Base-by-base conservation (phyloP, 2,113 vertebrate species). In the Romanogobio albipinnatus region DNA sequence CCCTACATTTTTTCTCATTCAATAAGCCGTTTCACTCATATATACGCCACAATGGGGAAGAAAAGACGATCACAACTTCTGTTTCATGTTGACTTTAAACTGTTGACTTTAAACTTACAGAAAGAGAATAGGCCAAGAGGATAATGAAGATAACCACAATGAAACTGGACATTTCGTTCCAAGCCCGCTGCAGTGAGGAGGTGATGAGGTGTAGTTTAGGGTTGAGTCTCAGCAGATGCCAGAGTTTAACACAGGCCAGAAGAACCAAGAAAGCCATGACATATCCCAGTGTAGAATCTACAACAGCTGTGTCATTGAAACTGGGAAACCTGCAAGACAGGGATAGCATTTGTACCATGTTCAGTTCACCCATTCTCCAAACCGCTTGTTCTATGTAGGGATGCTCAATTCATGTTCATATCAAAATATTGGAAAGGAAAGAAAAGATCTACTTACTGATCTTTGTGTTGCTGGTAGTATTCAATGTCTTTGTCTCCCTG, bases 161-260 rank as follows among this genome's bases (percentile, higher is more conserved):
- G 90, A 99, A 99, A 86, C 97, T 97, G 26, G 96, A 97, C 90
- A 99, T 97, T 89, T 99, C 97, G 7, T 96, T 95, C 98, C 97
- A 99, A 26, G 98, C 97, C 61, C 95, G 92, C 89, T 91, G 91
- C 61, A 99, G 93, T 0, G 97, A 96, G 17, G 96, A 95, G 5
- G 96, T 98, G 92, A 99, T 98, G 96, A 98, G 96, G 92, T 97
- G 95, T 66, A 98, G 92, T 84, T 99, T 97, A 59, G 97, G 96
- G 89, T 99, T 99, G 88, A 99, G 90, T 89, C 98, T 95, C 91
- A 99, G 92, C 85, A 99, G 95, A 86, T 97, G 97, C 97, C 98
- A 99, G 86, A 99, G 92, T 89, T 99, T 99, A 88, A 98, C 90
- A 1, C 96, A 99, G 85, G 97, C 95, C 87, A 98, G 93, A 70